Evolutionary conservation across 2,888 invertebrate genomes (phyloP), one percentile per base, ranked within the genome.

Genomic region (Folsomia manolachei): DNA sequence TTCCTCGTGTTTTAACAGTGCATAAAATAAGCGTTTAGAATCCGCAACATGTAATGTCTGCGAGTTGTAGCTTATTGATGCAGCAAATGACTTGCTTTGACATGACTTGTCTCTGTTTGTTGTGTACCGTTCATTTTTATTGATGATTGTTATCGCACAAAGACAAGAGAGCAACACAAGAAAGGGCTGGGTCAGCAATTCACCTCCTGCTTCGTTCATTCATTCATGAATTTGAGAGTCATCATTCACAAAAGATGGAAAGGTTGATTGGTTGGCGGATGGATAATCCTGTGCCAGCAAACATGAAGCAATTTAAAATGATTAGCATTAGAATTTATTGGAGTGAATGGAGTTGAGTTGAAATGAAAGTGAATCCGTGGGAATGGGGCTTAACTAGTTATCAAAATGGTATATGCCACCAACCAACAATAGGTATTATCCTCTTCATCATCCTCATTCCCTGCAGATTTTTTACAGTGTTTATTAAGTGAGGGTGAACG

Each of bases 281-380:
- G 19, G 56, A 7, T 56, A 19, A 51, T 51, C 18, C 9, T 18
- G 18, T 18, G 18, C 51, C 9, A n/a, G 56, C 19, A 21, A 56
- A 19, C 11, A n/a, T 56, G 56, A 7, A 56, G 19, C 56, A 19
- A 21, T 56, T 56, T 56, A 51, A 51, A 11, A 51, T 51, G 9
- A 51, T 51, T 51, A 51, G 51, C 51, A 51, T 11, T 11, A 18
- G 9, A 11, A 51, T 51, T 51, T 51, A 51, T 18, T 51, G 24
- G 27, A 64, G 64, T 25, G 27, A 66, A 21, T 66, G 24, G 4
- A 66, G 51, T 51, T 39, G 23, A 27, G 27, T 19, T 27, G 7
- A 51, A 23, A 23, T 70, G 72, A 72, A 73, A 70, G 70, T 68
- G 67, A 71, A 66, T 65, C 69, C 74, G 74, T 74, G 74, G 74